Percentiles rank a stretch among this genome's conserved stretches.
Conservation (phyloP, 2,888 invertebrate genomes). For the Dryadula phaetusa region DNA sequence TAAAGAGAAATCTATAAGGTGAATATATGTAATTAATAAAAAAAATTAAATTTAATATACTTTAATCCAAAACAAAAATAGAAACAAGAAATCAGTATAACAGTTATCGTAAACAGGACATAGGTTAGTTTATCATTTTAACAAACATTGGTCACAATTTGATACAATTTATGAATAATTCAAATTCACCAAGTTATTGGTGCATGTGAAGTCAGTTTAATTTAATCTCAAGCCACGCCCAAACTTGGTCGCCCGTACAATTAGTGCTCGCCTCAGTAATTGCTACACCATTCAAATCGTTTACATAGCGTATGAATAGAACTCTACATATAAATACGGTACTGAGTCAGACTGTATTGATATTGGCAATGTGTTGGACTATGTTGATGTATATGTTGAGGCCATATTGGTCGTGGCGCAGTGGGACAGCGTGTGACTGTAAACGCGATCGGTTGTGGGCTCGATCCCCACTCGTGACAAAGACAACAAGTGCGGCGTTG, state of each 20-base stretch:
- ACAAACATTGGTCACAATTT: background rate
- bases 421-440: no score
- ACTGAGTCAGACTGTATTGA: background rate
- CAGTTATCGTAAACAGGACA: background rate
- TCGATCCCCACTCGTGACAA: no score
- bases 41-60: no score
- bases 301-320: slow-evolving; percentile 21
- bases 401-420: no score
- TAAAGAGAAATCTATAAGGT: no score
- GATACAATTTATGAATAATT: slow-evolving; percentile 23
- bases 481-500: no score
- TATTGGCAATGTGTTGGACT: background rate
- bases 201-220: slow-evolving; percentile 25
- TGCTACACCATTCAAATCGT: slow-evolving; percentile 26
- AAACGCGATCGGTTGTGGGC: no score
- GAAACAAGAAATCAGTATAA: background rate
- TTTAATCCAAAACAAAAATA: no score
- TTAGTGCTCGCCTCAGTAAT: slow-evolving; percentile 23
- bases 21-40: no score
- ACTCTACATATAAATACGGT: slow-evolving; percentile 5
- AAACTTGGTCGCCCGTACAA: slow-evolving; percentile 23
- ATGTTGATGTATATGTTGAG: no score
- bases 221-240: slow-evolving; percentile 31
- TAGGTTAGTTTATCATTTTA: background rate
- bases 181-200: slow-evolving; percentile 19